A percentile compares a stretch with the other conserved stretches of the same genome.
Conservation (phyloP, 2,888 invertebrate genomes). For the Selenia dentaria region DNA sequence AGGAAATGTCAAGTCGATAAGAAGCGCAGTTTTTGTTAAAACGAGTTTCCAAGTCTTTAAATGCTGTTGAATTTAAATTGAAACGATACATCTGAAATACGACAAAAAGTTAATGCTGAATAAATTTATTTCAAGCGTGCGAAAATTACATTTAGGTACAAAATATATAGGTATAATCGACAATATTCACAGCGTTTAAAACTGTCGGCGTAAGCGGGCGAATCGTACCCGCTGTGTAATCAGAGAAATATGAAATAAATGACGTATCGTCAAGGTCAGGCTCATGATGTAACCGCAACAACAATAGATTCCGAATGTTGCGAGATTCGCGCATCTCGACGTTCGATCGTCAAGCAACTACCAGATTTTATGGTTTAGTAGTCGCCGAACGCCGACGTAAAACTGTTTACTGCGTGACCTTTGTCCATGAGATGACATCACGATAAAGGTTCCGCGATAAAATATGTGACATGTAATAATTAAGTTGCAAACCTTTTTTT, state of each 20-base stretch:
- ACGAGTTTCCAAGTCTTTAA: background rate
- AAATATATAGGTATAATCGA: background rate
- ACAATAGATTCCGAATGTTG: constrained; percentile 55
- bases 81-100: no score
- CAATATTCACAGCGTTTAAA: constrained; percentile 22
- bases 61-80: background rate
- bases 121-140: background rate
- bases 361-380: constrained; percentile 41
- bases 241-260: constrained; percentile 56
- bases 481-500: constrained; percentile 65
- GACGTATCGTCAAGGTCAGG: constrained; percentile 63
- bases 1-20: background rate
- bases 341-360: constrained; percentile 27
- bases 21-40: background rate
- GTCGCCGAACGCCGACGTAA: constrained; percentile 25
- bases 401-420: constrained; percentile 37
- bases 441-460: constrained; percentile 16
- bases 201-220: constrained; percentile 20
- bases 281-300: constrained; percentile 66
- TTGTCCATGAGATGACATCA: constrained; percentile 65
- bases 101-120: no score
- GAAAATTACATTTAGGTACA: background rate
- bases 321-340: constrained; percentile 33
- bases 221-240: constrained; percentile 45
- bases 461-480: constrained; percentile 6